phyloP scores from a whole-genome alignment of 1,140 invertebrate species.

The Anadara kagoshimensis region DNA sequence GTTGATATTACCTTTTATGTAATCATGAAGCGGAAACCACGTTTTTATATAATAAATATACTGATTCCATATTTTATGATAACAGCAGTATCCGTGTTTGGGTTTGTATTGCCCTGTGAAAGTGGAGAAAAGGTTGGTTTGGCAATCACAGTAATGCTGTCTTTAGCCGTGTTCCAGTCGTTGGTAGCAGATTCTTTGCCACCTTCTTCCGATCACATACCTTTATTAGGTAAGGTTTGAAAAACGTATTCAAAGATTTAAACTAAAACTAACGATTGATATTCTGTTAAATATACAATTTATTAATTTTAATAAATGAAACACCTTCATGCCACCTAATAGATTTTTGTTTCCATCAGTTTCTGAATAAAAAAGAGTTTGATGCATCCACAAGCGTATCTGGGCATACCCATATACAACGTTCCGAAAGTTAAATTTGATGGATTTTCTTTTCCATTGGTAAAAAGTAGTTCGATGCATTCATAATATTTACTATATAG shows the following conservation, averaged over 20 bases:
- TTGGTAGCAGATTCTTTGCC: constrained; percentile 95
- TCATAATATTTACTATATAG: no score
- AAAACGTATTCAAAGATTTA: neutral
- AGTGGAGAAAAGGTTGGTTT: constrained; percentile 99
- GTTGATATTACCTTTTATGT: constrained; percentile 59
- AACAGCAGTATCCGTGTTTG: constrained; percentile 94
- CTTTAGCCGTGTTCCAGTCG: constrained; percentile 74
- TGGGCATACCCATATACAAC: neutral
- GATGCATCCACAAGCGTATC: neutral
- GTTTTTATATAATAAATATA: constrained; percentile 65
- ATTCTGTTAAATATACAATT: neutral
- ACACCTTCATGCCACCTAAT: neutral
- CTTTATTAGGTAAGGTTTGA: constrained; percentile 74
- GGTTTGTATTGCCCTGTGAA: constrained; percentile 97
- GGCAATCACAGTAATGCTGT: constrained; percentile 83
- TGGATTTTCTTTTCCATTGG: no score
- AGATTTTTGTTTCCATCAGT: neutral
- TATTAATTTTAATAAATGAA: neutral
- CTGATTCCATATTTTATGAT: constrained; percentile 66
- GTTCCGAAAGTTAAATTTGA: no score
- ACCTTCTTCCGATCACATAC: constrained; percentile 91
- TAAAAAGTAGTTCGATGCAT: no score
- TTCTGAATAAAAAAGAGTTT: neutral
- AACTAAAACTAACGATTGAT: neutral
- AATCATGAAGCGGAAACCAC: constrained; percentile 52